phyloP scores from a whole-genome alignment of 2,888 invertebrate genomes.

The Coelinius sp. region DNA sequence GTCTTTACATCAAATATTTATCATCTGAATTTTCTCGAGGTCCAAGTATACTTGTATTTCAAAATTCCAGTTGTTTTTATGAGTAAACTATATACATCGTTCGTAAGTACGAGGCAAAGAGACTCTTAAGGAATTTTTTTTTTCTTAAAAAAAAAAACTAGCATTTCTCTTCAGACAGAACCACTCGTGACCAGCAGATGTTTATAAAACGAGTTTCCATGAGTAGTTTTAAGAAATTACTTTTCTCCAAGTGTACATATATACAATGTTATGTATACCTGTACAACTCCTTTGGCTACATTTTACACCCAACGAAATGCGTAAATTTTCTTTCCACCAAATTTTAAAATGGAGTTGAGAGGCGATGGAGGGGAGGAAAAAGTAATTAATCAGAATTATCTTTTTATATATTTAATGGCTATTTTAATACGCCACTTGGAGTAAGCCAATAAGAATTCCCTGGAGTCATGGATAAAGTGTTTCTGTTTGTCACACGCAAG shows the following conservation, averaged over 20 bases:
- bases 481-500: constrained; percentile 1
- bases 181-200: constrained; percentile 5
- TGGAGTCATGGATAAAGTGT: background rate
- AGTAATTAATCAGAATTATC: background rate
- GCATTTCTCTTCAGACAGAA: constrained; percentile 1
- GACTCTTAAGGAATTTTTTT: background rate
- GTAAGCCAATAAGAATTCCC: background rate
- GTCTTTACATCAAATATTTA: no score
- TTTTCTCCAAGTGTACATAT: background rate
- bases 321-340: background rate
- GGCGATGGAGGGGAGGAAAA: background rate
- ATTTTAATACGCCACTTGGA: background rate
- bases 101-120: background rate
- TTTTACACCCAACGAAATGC: background rate
- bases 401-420: background rate
- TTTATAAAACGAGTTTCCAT: constrained; percentile 13
- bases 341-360: background rate
- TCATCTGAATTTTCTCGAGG: no score
- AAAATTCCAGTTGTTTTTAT: background rate
- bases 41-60: background rate
- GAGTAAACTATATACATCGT: background rate
- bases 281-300: constrained; percentile 4
- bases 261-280: background rate
- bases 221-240: constrained; percentile 8
- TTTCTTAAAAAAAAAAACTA: background rate